These are phyloP conservation scores for Sebastiscus albofasciatus DNA, from an alignment of 2,797 vertebrate species.

Conservation along the genomic window DNA sequence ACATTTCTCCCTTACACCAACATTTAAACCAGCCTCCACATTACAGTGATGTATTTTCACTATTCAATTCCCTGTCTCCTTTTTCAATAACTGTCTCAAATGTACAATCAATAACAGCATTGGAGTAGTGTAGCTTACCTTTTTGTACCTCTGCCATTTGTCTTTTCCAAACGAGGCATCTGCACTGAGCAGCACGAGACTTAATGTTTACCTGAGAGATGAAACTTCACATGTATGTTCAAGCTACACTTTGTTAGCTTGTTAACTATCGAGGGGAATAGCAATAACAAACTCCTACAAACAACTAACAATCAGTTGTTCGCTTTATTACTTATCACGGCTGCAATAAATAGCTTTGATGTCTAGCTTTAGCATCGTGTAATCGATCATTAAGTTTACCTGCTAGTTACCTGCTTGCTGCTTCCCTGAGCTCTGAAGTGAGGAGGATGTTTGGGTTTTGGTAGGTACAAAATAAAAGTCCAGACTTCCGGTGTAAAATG, in stretches of 20 bases:
- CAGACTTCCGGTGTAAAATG: conserved; percentile 25
- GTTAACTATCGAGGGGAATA: no score
- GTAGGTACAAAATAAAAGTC: not conserved
- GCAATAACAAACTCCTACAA: not conserved
- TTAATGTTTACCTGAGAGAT: no score
- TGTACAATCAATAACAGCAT: no score
- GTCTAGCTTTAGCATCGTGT: not conserved
- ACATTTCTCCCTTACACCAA: not conserved
- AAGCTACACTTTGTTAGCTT: no score
- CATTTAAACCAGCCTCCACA: not conserved
- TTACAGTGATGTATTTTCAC: not conserved
- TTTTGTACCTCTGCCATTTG: conserved; percentile 40
- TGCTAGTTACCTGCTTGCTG: no score
- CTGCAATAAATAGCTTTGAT: not conserved
- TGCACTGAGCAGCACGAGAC: not conserved
- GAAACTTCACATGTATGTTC: not conserved
- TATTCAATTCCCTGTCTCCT: not conserved
- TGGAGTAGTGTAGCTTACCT: conserved; percentile 39
- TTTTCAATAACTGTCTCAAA: no score
- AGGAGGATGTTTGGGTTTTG: conserved; percentile 20
- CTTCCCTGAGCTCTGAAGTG: rapidly evolving
- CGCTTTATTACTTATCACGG: not conserved
- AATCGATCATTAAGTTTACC: rapidly evolving
- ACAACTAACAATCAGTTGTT: rapidly evolving
- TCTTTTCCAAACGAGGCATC: conserved; percentile 72